phyloP scores from a whole-genome alignment of 2,113 vertebrate genomes.

The Gymnarchus niloticus region DNA sequence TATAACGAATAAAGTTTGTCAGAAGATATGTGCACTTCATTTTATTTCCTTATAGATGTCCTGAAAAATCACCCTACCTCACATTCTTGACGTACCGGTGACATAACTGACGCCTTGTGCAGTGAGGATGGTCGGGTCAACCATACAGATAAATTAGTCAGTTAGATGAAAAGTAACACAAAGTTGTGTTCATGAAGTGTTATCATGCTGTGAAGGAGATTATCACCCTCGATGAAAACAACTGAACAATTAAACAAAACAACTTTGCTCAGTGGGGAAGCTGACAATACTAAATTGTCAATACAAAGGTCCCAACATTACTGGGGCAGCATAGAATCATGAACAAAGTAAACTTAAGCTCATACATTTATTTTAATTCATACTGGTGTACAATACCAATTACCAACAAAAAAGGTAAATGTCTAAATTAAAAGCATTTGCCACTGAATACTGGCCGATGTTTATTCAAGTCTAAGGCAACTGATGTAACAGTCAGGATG shows the following conservation, averaged over 20 bases:
- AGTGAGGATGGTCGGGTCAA: not conserved
- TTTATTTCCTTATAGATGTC: conserved; percentile 11
- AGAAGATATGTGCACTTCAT: not conserved
- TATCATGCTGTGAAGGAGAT: not conserved
- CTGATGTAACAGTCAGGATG: not conserved
- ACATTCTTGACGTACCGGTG: not conserved
- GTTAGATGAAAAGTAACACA: not conserved
- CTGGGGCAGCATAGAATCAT: too few relatives aligned
- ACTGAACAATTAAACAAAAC: not conserved
- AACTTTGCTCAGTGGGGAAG: not conserved
- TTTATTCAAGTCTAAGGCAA: conserved; percentile 21
- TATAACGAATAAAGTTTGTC: not conserved
- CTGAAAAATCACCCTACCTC: not conserved
- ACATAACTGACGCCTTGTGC: not conserved
- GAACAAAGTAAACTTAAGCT: not conserved
- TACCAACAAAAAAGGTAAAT: conserved; percentile 7
- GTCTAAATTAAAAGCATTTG: not conserved
- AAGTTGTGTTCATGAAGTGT: not conserved
- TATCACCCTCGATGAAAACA: not conserved
- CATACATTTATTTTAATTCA: not conserved
- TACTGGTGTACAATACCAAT: not conserved
- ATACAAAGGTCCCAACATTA: not conserved
- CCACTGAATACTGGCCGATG: conserved; percentile 19
- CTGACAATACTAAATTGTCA: not conserved
- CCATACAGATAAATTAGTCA: not conserved